These are phyloP conservation scores for Pangasius sanitwongsei DNA, from an alignment of 2,797 vertebrate species.

Conservation along the genomic window DNA sequence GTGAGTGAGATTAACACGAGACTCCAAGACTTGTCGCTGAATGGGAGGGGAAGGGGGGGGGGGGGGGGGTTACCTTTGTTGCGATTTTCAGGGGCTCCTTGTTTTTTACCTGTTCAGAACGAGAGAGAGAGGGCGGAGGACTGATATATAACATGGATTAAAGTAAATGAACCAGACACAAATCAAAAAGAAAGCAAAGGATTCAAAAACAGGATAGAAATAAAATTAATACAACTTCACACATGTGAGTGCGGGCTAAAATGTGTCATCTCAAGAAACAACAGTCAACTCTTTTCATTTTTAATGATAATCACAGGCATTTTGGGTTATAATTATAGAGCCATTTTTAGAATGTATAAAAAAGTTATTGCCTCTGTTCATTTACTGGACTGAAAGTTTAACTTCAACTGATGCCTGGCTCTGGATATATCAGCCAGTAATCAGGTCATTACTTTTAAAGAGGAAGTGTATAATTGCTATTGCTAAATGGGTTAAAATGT, in stretches of 20 bases:
- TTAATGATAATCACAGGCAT: background rate
- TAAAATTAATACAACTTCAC: conserved; percentile 72
- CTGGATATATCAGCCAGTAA: background rate
- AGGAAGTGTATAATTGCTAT: background rate
- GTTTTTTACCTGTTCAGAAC: conserved; percentile 99
- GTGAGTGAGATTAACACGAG: conserved; percentile 71
- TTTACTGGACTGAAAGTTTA: background rate
- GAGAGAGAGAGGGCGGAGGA: conserved; percentile 91
- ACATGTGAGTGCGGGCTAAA: conserved; percentile 66
- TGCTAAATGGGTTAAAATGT: background rate
- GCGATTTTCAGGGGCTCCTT: conserved; percentile 98
- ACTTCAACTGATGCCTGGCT: background rate
- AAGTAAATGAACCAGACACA: conserved; percentile 74
- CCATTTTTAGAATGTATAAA: background rate
- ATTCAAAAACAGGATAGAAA: conserved; percentile 54
- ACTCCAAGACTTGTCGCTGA: conserved; percentile 76
- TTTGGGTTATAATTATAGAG: background rate
- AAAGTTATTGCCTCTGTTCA: background rate
- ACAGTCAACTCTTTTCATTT: conserved; percentile 5
- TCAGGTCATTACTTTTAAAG: background rate
- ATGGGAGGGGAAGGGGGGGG: conserved; percentile 73
- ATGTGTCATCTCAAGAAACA: conserved; percentile 60
- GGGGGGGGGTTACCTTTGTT: conserved; percentile 99
- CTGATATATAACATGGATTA: conserved; percentile 86
- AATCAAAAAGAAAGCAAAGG: conserved; percentile 49